phyloP scores from a whole-genome alignment of 2,888 invertebrate genomes.

The Drosophila imparisetae region DNA sequence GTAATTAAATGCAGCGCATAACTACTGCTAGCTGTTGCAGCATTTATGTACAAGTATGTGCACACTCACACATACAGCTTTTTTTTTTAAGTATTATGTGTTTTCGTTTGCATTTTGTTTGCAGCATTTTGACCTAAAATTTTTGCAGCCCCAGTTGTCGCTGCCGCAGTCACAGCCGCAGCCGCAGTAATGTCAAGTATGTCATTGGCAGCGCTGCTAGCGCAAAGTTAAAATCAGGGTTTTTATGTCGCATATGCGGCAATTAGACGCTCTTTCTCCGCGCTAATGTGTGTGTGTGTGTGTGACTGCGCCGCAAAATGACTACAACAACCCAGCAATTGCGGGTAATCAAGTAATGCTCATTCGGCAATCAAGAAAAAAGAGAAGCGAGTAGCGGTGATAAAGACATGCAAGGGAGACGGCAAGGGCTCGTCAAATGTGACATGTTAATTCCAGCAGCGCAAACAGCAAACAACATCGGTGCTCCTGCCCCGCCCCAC shows the following conservation, averaged over 20 bases:
- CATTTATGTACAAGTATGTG: slow-evolving; percentile 51
- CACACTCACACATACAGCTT: slow-evolving; percentile 6
- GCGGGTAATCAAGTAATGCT: slow-evolving; percentile 81
- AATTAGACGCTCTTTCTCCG: slow-evolving; percentile 59
- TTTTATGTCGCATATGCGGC: slow-evolving; percentile 68
- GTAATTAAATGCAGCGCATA: slow-evolving; percentile 67
- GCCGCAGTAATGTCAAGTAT: slow-evolving; percentile 75
- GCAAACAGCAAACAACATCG: slow-evolving; percentile 54
- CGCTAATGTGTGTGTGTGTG: slow-evolving; percentile 13
- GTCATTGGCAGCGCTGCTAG: slow-evolving; percentile 46
- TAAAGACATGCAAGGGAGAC: slow-evolving; percentile 47
- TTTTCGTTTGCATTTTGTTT: slow-evolving; percentile 33
- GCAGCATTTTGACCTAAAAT: slow-evolving; percentile 78
- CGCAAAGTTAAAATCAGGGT: slow-evolving; percentile 53
- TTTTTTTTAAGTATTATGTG: slow-evolving; percentile 61
- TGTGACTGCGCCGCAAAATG: slow-evolving; percentile 48
- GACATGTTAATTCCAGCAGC: slow-evolving; percentile 78
- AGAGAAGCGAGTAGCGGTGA: slow-evolving; percentile 43
- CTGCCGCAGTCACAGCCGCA: slow-evolving; percentile 22
- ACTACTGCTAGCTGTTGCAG: slow-evolving; percentile 55
- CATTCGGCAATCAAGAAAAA: slow-evolving; percentile 67
- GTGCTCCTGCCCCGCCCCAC: slow-evolving; percentile 19
- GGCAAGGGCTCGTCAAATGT: slow-evolving; percentile 63
- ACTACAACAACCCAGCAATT: slow-evolving; percentile 65
- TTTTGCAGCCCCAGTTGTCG: slow-evolving; percentile 35